These are phyloP conservation scores for Lucilia cuprina DNA, from an alignment of 1,140 invertebrate genomes.

Conservation along the genomic window DNA sequence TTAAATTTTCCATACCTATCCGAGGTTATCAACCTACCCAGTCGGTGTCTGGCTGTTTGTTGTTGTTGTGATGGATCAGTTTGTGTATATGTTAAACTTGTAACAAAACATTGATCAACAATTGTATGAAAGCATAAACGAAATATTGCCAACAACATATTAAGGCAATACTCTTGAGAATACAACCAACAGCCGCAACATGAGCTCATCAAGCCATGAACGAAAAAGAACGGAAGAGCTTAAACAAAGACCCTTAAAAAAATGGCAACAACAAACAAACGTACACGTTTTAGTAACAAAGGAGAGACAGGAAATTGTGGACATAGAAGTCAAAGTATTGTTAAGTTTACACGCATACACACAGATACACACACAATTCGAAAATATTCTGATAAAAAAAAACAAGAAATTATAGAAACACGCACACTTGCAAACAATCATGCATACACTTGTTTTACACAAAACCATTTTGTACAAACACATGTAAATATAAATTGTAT, in stretches of 20 bases:
- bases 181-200: constrained; percentile 22
- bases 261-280: neutral
- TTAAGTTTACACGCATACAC: neutral
- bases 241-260: constrained; percentile 4
- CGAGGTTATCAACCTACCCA: neutral
- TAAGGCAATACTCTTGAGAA: constrained; percentile 19
- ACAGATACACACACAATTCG: neutral
- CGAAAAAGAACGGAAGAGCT: neutral
- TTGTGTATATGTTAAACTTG: neutral
- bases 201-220: constrained; percentile 26
- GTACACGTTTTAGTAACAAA: neutral
- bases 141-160: constrained; percentile 24
- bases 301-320: neutral
- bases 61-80: neutral
- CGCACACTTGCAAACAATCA: neutral
- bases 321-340: constrained; percentile 24
- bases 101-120: constrained; percentile 27
- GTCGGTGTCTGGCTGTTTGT: neutral
- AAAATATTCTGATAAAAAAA: too few relatives aligned
- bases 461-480: neutral
- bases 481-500: neutral
- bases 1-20: too few relatives aligned
- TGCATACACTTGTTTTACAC: neutral
- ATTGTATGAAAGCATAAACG: neutral
- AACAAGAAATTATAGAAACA: too few relatives aligned